Percentiles rank a stretch among this genome's conserved stretches.
phyloP scores from a whole-genome alignment of 2,113 vertebrate species.

The Corythaeola cristata region DNA sequence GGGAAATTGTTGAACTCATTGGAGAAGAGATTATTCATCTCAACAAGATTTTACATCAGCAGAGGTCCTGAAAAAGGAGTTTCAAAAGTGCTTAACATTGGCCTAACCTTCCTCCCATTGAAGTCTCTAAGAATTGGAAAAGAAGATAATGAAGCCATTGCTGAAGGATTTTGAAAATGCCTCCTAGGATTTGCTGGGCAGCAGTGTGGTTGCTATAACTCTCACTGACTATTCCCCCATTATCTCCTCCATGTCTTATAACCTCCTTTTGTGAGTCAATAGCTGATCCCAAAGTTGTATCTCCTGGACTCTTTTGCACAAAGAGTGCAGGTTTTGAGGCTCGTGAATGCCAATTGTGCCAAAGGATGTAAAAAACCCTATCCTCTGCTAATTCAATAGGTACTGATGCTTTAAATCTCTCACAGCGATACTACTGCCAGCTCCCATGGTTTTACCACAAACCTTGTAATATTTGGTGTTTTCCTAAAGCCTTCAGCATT shows the following conservation, averaged over 20 bases:
- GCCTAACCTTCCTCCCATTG: background rate
- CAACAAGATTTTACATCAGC: background rate
- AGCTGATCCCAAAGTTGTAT: background rate
- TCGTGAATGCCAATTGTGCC: background rate
- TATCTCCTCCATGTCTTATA: background rate
- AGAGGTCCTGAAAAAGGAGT: background rate
- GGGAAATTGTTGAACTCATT: background rate
- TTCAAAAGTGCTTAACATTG: background rate
- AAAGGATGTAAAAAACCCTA: background rate
- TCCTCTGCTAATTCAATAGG: background rate
- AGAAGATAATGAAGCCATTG: background rate
- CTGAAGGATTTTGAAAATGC: background rate
- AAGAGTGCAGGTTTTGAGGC: background rate
- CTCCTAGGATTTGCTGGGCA: background rate
- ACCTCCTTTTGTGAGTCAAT: background rate
- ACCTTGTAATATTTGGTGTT: background rate
- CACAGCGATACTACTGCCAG: background rate
- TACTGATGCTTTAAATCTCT: slow-evolving; percentile 24
- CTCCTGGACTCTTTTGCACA: background rate
- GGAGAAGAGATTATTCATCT: background rate
- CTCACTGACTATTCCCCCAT: background rate
- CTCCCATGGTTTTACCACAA: background rate
- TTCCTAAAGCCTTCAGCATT: slow-evolving; percentile 28
- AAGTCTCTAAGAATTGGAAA: background rate
- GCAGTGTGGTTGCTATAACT: background rate